phyloP scores from a whole-genome alignment of 2,888 invertebrate genomes.

The Pachymerium ferrugineum region DNA sequence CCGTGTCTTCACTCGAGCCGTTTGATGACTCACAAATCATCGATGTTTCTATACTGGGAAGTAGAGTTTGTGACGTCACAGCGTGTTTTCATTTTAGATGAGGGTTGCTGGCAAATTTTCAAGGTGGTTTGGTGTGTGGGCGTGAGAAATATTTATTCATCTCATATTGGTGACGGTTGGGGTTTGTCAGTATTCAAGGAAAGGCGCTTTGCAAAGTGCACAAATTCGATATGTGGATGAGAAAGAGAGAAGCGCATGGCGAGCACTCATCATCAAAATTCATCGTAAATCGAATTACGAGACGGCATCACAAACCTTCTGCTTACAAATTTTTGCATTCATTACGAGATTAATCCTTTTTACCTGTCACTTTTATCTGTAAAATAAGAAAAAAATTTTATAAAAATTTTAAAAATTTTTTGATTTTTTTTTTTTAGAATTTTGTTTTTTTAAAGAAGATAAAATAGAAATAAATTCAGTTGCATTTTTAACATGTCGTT shows the following conservation, averaged over 20 bases:
- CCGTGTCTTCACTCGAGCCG: not conserved
- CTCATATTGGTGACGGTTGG: not conserved
- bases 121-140: not conserved
- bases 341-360: too few species aligned
- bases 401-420: too few species aligned
- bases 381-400: too few species aligned
- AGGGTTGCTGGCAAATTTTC: not conserved
- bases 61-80: not conserved
- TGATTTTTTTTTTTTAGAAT: too few species aligned
- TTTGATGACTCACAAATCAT: not conserved
- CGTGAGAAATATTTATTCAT: not conserved
- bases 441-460: too few species aligned
- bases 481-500: too few species aligned
- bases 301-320: not conserved
- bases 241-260: not conserved
- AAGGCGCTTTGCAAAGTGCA: not conserved
- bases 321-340: not conserved
- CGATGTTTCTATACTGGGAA: not conserved
- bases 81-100: not conserved
- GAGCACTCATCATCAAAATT: not conserved
- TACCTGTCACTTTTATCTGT: too few species aligned
- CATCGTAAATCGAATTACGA: not conserved
- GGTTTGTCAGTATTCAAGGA: not conserved
- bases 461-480: too few species aligned
- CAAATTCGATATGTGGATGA: not conserved